These are phyloP conservation scores for Volucella inflata DNA, from an alignment of 2,888 invertebrate genomes.

Conservation along the genomic window DNA sequence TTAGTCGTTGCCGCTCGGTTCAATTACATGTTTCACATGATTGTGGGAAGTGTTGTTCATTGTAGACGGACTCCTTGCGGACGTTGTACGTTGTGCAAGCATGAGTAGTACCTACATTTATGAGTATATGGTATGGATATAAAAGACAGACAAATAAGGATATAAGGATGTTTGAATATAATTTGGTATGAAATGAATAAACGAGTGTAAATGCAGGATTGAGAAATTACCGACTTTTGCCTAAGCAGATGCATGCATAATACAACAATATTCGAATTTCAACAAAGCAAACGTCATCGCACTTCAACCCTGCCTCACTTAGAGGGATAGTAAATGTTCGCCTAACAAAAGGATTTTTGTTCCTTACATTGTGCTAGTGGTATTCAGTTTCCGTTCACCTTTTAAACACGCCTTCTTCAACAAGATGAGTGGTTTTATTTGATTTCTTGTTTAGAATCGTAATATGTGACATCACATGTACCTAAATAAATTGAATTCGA, in stretches of 20 bases:
- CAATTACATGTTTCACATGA: constrained; percentile 59
- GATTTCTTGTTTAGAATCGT: constrained; percentile 43
- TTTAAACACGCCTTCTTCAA: constrained; percentile 67
- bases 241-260: constrained; percentile 68
- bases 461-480: constrained; percentile 37
- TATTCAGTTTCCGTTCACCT: constrained; percentile 74
- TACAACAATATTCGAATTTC: constrained; percentile 17
- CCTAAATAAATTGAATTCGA: neutral
- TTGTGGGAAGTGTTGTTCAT: constrained; percentile 59
- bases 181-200: constrained; percentile 63
- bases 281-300: constrained; percentile 32
- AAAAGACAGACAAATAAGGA: constrained; percentile 51
- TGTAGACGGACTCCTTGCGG: constrained; percentile 15
- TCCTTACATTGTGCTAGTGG: constrained; percentile 52
- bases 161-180: constrained; percentile 70
- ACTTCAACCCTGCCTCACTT: constrained; percentile 46
- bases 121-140: constrained; percentile 5
- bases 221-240: constrained; percentile 65
- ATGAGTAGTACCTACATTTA: too few species aligned
- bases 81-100: neutral
- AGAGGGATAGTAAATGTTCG: constrained; percentile 63
- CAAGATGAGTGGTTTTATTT: constrained; percentile 21
- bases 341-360: constrained; percentile 71
- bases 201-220: constrained; percentile 66
- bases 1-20: constrained; percentile 53